Base-by-base conservation (phyloP, 2,888 invertebrate genomes). In the Pachycephus smyrnensis region DNA sequence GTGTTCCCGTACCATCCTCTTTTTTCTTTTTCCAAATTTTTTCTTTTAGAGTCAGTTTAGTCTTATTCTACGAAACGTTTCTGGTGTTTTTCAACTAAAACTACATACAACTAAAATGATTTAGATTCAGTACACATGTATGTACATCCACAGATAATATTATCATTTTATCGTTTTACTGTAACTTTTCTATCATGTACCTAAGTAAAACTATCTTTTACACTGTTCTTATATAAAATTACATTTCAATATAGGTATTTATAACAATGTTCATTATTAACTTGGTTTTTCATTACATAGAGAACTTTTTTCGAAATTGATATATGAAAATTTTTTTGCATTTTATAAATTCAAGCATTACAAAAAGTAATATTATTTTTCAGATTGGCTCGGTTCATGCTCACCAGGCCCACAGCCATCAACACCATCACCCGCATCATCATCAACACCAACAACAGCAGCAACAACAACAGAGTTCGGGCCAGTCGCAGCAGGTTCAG, bases 341-440 rank as follows among this genome's bases (percentile, higher is more conserved):
- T 55, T 9, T 15, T 9, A 55, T 55, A 23, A 55, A 23, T 55
- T 23, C 0, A 55, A 15, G 23, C 9, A 23, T 71, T 6, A 71
- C 11, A 71, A 11, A 36, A 31, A 68, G 30, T 12, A 31, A 55
- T 23, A 55, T 9, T 6, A 55, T 86, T 79, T 89, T 89, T 75
- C 88, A 91, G 91, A 91, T 91, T 89, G 91, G 91, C 85, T 88
- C 91, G 80, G 90, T 91, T 82, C 91, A 91, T 86, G 88, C 90
- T 76, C 90, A 90, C 82, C 90, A 90, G 82, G 84, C 89, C 81
- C 88, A 88, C 85, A 89, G 85, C 83, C 89, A 89, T 84, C 89
- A 89, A 81, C 88, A 87, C 79, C 88, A 88, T 81, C 84, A 88
- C 82, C 86, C 86, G 81, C 82, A 87, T 77, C 83, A 84, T 80